These are phyloP conservation scores for Mallotus villosus DNA, from an alignment of 2,797 vertebrate genomes.

Conservation along the genomic window DNA sequence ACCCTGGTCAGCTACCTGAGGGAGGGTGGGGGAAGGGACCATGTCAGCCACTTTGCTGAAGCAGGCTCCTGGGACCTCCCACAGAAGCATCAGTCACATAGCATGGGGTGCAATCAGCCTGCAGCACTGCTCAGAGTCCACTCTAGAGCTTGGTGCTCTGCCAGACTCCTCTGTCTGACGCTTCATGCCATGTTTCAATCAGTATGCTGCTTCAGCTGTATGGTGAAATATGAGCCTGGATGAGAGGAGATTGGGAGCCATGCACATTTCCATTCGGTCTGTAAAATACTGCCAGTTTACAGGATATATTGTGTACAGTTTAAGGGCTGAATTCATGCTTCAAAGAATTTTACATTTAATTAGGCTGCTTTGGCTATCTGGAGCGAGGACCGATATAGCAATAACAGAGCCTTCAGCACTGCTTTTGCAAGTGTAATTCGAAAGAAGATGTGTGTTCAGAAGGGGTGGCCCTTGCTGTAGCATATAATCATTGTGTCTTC, in stretches of 20 bases:
- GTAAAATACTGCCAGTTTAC: slow-evolving; percentile 28
- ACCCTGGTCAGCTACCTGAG: slow-evolving; percentile 56
- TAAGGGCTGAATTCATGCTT: slow-evolving; percentile 48
- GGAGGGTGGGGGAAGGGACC: slow-evolving; percentile 24
- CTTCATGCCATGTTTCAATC: slow-evolving; percentile 63
- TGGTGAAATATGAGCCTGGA: slow-evolving; percentile 49
- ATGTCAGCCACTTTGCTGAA: slow-evolving; percentile 50
- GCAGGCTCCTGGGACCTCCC: slow-evolving; percentile 48
- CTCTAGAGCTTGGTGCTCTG: slow-evolving; percentile 56
- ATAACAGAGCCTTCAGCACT: slow-evolving; percentile 42
- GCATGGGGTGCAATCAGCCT: slow-evolving; percentile 55
- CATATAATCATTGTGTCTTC: slow-evolving; percentile 30
- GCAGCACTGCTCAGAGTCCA: slow-evolving; percentile 54
- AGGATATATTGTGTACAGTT: slow-evolving; percentile 42
- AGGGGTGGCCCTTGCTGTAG: neutral
- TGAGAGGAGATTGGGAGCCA: slow-evolving; percentile 48
- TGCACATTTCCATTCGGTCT: slow-evolving; percentile 28
- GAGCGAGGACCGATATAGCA: slow-evolving; percentile 38
- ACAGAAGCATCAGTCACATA: slow-evolving; percentile 57
- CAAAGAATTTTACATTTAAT: slow-evolving; percentile 58
- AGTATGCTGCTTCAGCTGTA: slow-evolving; percentile 45
- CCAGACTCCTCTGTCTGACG: slow-evolving; percentile 59
- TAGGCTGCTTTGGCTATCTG: slow-evolving; percentile 49
- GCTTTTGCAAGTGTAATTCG: slow-evolving; percentile 34
- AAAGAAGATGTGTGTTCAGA: neutral